Base-by-base conservation (phyloP, 2,797 vertebrate genomes). In the Sciaenops ocellatus region DNA sequence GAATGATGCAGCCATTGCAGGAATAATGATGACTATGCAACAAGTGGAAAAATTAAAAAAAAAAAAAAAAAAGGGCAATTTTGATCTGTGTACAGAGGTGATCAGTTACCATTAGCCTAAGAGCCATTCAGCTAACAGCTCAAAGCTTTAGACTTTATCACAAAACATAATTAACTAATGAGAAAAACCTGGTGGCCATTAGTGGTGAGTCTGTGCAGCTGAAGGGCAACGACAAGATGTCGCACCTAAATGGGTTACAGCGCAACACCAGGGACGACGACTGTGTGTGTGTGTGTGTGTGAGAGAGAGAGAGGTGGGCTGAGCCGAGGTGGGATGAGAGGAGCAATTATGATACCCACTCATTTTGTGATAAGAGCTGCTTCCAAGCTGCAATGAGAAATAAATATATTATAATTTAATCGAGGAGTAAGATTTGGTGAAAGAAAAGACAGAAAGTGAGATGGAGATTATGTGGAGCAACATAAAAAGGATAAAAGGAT, bases 101-200 rank as follows among this genome's bases (percentile, higher is more conserved):
- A 85, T 90, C 78, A 79, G 76, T 81, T 85, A 81, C 61, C 69
- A 85, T 86, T 65, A 84, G 72, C 66, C 78, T 76, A 73, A 91
- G 88, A 87, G 81, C 71, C 73, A 78, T 79, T 80, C 20, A 79
- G 78, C 73, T 42, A 73, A 82, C 65, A 75, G 69, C 79, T 85
- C 55, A 81, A 79, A 85, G 75, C 76, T 74, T 71, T 68, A 68
- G 84, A 86, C 85, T 75, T 79, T 84, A 84, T 90, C 78, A 79
- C 67, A 78, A 84, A 90, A 88, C 80, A 90, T 82, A 85, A 93
- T 92, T 88, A 91, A 88, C 86, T 84, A 90, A 92, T 92, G 86
- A 90, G 81, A 80, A 76, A 81, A 90, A 87, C 50, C 79, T 74
- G 82, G 70, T 82, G 80, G 91, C 84, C 78, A 90, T 91, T 91